Evolutionary conservation across 2,888 invertebrate genomes (phyloP).

Genomic region (Nipponacmea schrenckii): DNA sequence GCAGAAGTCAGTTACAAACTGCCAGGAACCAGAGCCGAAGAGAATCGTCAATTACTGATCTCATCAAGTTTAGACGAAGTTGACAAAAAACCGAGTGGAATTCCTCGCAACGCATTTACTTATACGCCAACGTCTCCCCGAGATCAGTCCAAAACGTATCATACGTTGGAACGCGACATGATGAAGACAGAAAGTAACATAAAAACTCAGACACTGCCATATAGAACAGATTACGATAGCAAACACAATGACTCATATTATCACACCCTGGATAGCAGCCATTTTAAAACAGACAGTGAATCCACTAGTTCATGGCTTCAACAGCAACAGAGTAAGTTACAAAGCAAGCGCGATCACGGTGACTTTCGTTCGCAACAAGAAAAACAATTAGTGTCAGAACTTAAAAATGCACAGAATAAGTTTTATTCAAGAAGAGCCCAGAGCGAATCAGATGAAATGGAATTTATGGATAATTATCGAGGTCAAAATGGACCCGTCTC

Average conservation of each 20-base stretch:
- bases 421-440: slow-evolving; percentile 73
- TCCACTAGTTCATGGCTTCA: slow-evolving; percentile 59
- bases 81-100: slow-evolving; percentile 36
- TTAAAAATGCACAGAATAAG: slow-evolving; percentile 63
- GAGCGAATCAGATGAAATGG: slow-evolving; percentile 67
- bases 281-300: slow-evolving; percentile 38
- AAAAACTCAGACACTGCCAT: slow-evolving; percentile 47
- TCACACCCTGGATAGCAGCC: slow-evolving; percentile 43
- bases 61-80: slow-evolving; percentile 43
- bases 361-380: slow-evolving; percentile 70
- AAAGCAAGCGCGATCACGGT: slow-evolving; percentile 45
- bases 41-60: slow-evolving; percentile 52
- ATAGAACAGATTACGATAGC: slow-evolving; percentile 59
- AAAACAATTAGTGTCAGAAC: slow-evolving; percentile 82
- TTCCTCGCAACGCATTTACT: slow-evolving; percentile 54
- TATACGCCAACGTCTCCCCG: slow-evolving; percentile 48
- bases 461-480: slow-evolving; percentile 40
- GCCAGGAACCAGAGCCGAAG: slow-evolving; percentile 44
- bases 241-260: slow-evolving; percentile 40
- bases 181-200: slow-evolving; percentile 20
- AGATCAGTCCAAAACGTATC: slow-evolving; percentile 24
- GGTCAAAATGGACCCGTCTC: slow-evolving; percentile 48
- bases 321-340: slow-evolving; percentile 64
- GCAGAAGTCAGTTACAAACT: slow-evolving; percentile 57
- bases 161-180: slow-evolving; percentile 27